Percentiles rank a stretch among this genome's conserved stretches.
Conservation (phyloP, 2,113 vertebrate species). For the Poecilia latipinna region DNA sequence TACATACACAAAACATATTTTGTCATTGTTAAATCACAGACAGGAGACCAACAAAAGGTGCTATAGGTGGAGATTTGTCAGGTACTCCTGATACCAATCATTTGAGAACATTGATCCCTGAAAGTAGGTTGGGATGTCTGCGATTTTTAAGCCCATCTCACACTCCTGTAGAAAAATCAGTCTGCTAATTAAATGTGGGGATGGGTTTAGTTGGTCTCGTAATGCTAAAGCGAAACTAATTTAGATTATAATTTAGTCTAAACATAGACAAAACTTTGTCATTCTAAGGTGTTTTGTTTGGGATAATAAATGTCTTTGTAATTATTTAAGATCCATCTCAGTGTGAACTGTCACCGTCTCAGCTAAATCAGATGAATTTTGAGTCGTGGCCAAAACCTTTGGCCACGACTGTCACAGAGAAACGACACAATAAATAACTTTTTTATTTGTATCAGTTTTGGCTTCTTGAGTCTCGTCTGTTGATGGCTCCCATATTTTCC, state of each 20-base stretch:
- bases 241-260: neutral
- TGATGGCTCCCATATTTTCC: neutral
- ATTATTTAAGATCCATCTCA: neutral
- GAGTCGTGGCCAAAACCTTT: neutral
- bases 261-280: neutral
- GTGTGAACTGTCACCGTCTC: neutral
- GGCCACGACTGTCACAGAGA: neutral
- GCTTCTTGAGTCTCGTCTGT: conserved; percentile 13
- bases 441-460: conserved; percentile 7
- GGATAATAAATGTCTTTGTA: neutral
- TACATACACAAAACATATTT: too few relatives aligned
- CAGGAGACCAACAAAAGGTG: too few relatives aligned
- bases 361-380: neutral
- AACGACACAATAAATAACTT: neutral
- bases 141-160: neutral
- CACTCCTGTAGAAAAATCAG: neutral
- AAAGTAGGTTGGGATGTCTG: neutral
- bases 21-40: too few relatives aligned
- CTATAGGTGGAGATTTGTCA: too few relatives aligned
- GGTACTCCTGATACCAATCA: too few relatives aligned
- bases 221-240: neutral
- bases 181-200: neutral
- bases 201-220: neutral
- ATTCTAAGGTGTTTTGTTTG: too few relatives aligned
- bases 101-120: neutral